A percentile compares a stretch with the other conserved stretches of the same genome.
These are phyloP conservation scores for Rhynchophorus ferrugineus DNA, from an alignment of 1,140 invertebrate species.

Conservation along the genomic window DNA sequence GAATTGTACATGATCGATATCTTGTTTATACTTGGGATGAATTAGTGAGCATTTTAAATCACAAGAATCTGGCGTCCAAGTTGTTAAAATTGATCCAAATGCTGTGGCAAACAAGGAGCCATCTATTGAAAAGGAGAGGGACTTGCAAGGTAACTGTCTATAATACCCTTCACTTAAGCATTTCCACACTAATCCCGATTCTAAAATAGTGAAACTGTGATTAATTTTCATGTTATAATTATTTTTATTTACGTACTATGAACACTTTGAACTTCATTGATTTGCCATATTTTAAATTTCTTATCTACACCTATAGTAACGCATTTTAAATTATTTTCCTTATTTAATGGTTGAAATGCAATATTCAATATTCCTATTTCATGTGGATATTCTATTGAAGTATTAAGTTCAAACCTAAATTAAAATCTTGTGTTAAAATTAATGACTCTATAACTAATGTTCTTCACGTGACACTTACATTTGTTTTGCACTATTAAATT, in stretches of 20 bases:
- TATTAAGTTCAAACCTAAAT: conserved; percentile 63
- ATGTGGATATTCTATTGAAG: conserved; percentile 66
- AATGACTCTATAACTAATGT: too few relatives aligned
- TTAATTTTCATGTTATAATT: neutral
- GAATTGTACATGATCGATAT: conserved; percentile 49
- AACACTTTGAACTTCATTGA: conserved; percentile 48
- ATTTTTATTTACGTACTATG: conserved; percentile 41
- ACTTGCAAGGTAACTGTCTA: conserved; percentile 47
- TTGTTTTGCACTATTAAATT: conserved; percentile 54
- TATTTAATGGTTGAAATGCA: conserved; percentile 52
- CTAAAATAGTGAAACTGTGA: conserved; percentile 32
- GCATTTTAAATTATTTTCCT: conserved; percentile 44
- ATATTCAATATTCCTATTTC: conserved; percentile 52
- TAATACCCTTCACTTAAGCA: conserved; percentile 60
- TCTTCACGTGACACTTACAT: conserved; percentile 51
- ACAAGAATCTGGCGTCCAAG: conserved; percentile 56
- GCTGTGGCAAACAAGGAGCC: conserved; percentile 66
- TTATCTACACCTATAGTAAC: conserved; percentile 62
- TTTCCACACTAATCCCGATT: conserved; percentile 52
- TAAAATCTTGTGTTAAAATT: too few relatives aligned
- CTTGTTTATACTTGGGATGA: conserved; percentile 33
- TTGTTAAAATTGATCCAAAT: conserved; percentile 61
- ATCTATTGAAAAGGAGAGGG: conserved; percentile 63
- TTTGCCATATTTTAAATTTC: conserved; percentile 66
- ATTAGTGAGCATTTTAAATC: conserved; percentile 47